Evolutionary conservation across 2,797 vertebrate species (phyloP), one percentile per base, ranked within the genome.

Genomic region (Scolopax rusticola): DNA sequence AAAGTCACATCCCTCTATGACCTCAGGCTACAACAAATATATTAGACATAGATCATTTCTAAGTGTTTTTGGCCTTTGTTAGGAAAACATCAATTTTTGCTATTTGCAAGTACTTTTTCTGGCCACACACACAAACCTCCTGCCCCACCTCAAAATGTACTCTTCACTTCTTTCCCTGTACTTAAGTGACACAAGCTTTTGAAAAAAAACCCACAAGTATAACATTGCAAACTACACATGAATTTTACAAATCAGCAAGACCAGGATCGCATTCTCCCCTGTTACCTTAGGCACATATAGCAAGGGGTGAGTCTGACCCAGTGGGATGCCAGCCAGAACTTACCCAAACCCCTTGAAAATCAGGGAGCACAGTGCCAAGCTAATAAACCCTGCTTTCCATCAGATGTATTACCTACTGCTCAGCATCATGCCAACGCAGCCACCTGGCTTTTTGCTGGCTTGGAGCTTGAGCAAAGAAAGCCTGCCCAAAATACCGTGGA

Each of bases 21-120:
- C 97, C 92, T 87, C 68, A 87, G 88, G 97, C 91, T 82, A 90
- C 79, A 68, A 89, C 51, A 79, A 33, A 28, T 70, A 87, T 71
- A 80, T 89, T 67, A 47, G 67, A 93, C 97, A 97, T 93, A 96
- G 96, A 97, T 98, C 87, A 97, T 95, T 97, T 89, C 79, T 82
- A 93, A 97, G 93, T 56, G 88, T 21, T 48, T 36, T 60, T 97
- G 95, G 97, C 92, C 95, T 97, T 92, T 83, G 76, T 91, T 70
- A 51, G 76, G 67, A 84, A 88, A 84, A 83, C 89, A 97, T 97
- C 93, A 20, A 73, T 97, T 97, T 97, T 87, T 84, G 68, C 12
- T 11, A n/a, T 69, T 91, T 95, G 74, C 61, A 54, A 36, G 78
- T 84, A 86, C 47, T 74, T 88, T 87, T 87, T 59, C 81, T 11